Evolutionary conservation across 1,140 invertebrate species (phyloP), one percentile per base, ranked within the genome.

Genomic region (Leptinotarsa undecemlineata): DNA sequence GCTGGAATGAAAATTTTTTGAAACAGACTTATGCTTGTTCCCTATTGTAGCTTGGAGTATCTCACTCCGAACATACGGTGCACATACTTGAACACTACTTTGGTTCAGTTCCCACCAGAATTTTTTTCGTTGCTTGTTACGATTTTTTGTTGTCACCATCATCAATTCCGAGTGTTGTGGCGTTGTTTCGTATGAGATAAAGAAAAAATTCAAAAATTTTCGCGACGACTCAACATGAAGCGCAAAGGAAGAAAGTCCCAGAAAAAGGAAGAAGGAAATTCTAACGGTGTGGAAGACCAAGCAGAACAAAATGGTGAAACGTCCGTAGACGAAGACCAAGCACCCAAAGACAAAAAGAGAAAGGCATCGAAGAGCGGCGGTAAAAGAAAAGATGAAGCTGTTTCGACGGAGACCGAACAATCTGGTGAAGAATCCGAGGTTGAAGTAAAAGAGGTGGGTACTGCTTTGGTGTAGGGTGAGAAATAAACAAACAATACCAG

Each of bases 231-330:
- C 4, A 57, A 3, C 51, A 77, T 77, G 76, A 77, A 77, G 60
- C 76, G 76, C 17, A 77, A 74, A 68, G 64, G 68, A 42, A 71
- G 62, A 68, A 71, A 64, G 42, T 60, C 33, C 11, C 57, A 20
- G 13, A 76, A 72, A 74, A 77, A 62, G 42, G 15, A 17, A 14
- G 76, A 77, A 47, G 57, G 57, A 21, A 57, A 69, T 19, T 21
- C 75, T 15, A 76, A 76, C 26, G 75, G 75, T 33, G 57, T 73
- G 1, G 70, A 69, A 17, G 71, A 70, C 17, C n/a, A 48, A 20
- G 14, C 21, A 13, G 75, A 76, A 17, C 66, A 76, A 66, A 76
- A 73, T 57, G 71, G 75, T 4, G 75, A 72, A n/a, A 69, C 75
- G 51, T 69, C 71, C 17, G 68, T 69, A 42, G 42, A 19, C 19